Evolutionary conservation across 2,113 vertebrate species (phyloP).

Genomic region (Onychorhynchus coronatus): DNA sequence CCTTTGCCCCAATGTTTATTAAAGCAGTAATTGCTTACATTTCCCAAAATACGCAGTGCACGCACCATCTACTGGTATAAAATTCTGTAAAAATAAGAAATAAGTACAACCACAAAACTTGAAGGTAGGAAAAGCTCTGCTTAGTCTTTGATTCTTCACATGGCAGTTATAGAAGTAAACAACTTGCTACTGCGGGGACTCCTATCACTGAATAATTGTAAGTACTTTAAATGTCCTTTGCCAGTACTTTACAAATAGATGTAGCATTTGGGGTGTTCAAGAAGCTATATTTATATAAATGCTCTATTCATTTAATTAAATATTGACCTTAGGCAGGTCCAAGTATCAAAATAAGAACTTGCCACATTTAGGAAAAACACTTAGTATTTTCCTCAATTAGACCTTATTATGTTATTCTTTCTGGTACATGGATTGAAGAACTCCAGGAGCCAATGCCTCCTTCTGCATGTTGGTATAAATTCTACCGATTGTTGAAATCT

Average conservation of each 20-base stretch:
- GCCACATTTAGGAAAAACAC: background rate
- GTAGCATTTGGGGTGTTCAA: background rate
- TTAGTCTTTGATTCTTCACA: background rate
- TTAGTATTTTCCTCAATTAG: background rate
- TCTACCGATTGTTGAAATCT: background rate
- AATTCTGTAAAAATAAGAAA: background rate
- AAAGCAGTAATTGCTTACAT: slow-evolving; percentile 17
- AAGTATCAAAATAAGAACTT: background rate
- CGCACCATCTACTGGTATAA: background rate
- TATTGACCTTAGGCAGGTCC: background rate
- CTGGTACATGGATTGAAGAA: background rate
- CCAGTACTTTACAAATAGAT: background rate
- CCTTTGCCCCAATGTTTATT: background rate
- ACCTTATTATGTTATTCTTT: background rate
- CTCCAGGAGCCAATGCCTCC: background rate
- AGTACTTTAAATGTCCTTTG: background rate
- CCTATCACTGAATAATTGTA: background rate
- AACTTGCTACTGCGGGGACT: background rate
- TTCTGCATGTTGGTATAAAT: background rate
- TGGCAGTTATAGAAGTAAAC: background rate
- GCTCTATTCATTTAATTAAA: background rate
- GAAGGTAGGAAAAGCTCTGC: background rate
- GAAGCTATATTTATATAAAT: background rate
- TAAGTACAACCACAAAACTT: background rate
- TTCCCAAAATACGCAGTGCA: background rate